Base-by-base conservation (phyloP, 2,888 invertebrate species). In the Vanessa cardui region DNA sequence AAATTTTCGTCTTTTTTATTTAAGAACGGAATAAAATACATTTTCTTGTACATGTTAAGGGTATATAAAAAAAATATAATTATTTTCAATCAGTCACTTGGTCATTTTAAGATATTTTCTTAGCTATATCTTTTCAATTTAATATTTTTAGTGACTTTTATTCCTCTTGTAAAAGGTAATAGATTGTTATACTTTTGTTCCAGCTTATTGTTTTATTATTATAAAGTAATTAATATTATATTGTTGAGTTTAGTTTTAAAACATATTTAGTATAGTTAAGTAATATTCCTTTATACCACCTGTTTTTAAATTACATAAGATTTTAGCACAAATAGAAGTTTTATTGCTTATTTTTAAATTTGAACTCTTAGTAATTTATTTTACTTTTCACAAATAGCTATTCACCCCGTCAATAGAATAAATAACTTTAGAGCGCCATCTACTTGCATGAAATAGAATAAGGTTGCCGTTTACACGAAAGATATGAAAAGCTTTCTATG, bases 251-350 rank as follows among this genome's bases (percentile, higher is more conserved):
- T 52, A 15, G 12, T 16, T 52, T 21, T 26, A 52, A 52, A 52
- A 8, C 26, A 20, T 2, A 16, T 52, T 26, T 52, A 52, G 26
- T 16, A 52, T 31, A 54, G 54, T 54, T 18, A 54, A 31, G 54
- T 56, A 60, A 18, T 66, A 62, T 71, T 63, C 61, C 69, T 54
- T 59, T 49, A n/a, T 70, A 69, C 64, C 71, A 69, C 63, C 64
- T 58, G 47, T 69, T 69, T 64, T 54, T 46, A 58, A 62, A 66
- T 64, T 66, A 69, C 47, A 71, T 63, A 52, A 45, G 31, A 61
- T 52, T 66, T 61, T 58, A 71, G 66, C 69, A 71, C 71, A 64
- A 64, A 18, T 44, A 26, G 16, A n/a, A 21, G 63, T 69, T 62
- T 70, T 39, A 46, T 60, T 63, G 16, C 20, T 16, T 18, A 33